Evolutionary conservation across 2,888 invertebrate genomes (phyloP).

Genomic region (Diarsia dahlii): DNA sequence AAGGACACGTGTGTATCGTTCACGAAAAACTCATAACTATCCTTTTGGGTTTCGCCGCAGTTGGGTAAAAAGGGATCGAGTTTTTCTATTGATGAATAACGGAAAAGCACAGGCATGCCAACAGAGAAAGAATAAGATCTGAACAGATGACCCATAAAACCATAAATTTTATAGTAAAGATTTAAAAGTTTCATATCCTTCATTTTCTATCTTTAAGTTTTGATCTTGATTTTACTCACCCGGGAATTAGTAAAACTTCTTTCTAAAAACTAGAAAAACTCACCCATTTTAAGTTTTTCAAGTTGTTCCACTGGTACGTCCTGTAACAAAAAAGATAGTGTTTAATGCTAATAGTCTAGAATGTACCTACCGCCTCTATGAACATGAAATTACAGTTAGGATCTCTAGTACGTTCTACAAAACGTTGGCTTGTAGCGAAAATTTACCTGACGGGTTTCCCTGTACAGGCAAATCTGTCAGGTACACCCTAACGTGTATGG

Average conservation of each 20-base stretch:
- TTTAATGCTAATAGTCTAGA: slow-evolving; percentile 11
- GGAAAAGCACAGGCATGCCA: not conserved
- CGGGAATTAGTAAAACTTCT: not conserved
- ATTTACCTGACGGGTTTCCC: no score
- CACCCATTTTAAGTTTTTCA: slow-evolving; percentile 85
- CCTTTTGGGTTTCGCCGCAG: no score
- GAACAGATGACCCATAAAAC: not conserved
- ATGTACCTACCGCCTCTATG: not conserved
- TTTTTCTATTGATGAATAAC: not conserved
- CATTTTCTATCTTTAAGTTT: not conserved
- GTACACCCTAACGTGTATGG: no score
- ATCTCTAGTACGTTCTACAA: not conserved
- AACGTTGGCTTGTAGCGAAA: not conserved
- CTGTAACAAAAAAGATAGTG: slow-evolving; percentile 76
- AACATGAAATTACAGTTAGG: slow-evolving; percentile 32
- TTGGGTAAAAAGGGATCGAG: not conserved
- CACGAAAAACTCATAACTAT: not conserved
- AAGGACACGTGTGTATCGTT: not conserved
- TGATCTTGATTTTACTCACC: not conserved
- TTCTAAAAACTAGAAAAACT: slow-evolving; percentile 62
- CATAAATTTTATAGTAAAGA: not conserved
- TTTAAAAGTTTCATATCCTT: not conserved
- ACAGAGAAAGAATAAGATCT: not conserved
- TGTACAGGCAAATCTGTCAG: no score
- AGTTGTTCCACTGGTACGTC: slow-evolving; percentile 86